phyloP scores from a whole-genome alignment of 2,797 vertebrate genomes.

The Malacoraja senta region DNA sequence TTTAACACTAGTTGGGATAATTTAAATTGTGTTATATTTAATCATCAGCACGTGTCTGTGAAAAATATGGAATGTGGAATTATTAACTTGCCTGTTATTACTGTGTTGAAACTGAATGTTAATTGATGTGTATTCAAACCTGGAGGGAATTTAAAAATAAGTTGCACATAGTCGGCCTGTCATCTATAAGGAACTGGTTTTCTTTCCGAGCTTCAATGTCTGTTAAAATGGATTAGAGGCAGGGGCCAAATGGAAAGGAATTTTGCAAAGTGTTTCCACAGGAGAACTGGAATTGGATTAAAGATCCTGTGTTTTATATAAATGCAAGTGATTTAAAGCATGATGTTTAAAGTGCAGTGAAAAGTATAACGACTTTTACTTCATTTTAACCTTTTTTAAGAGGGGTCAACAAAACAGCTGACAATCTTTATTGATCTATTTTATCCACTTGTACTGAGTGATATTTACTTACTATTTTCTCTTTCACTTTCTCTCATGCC shows the following conservation, averaged over 20 bases:
- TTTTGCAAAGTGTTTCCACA: constrained; percentile 12
- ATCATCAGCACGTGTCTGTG: not conserved
- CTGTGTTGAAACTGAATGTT: not conserved
- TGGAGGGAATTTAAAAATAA: not conserved
- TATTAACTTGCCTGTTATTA: too few relatives aligned
- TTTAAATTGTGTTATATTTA: not conserved
- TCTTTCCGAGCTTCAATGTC: not conserved
- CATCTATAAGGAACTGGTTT: not conserved
- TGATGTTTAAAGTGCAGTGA: not conserved
- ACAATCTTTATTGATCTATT: not conserved
- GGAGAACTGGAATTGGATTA: not conserved
- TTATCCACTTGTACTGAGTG: not conserved
- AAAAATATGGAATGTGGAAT: not conserved
- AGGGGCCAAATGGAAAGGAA: not conserved
- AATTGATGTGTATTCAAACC: not conserved
- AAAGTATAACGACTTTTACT: not conserved
- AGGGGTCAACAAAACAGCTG: not conserved
- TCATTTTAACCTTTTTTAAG: not conserved
- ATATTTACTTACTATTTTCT: not conserved
- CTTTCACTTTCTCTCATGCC: too few relatives aligned
- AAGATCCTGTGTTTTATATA: not conserved
- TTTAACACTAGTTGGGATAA: not conserved
- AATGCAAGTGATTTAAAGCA: constrained; percentile 10
- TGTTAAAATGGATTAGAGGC: not conserved
- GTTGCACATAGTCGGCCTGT: too few relatives aligned